Base-by-base conservation (phyloP, 2,797 vertebrate species). In the Choloepus didactylus region DNA sequence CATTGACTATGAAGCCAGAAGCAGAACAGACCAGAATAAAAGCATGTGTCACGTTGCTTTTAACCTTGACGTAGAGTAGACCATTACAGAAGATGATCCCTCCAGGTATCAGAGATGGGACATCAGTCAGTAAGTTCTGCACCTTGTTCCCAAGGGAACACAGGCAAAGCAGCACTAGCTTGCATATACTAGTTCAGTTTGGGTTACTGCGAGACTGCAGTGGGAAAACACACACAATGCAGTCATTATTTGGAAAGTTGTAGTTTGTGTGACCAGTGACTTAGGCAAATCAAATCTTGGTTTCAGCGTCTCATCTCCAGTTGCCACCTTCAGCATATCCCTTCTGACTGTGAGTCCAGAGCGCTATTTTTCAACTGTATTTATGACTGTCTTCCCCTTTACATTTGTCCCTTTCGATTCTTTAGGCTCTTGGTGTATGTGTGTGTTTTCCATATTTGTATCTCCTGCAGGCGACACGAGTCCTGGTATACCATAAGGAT, bases 261-360 rank as follows among this genome's bases (percentile, higher is more conserved):
- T 41, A 80, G 21, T 87, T 73, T 85, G 25, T 87, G n/a, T 93
- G 87, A 93, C 16, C 25, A 81, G 44, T 56, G 49, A 91, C 29
- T 56, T 81, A 87, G 89, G 51, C 60, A 46, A 84, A 87, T 83
- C 56, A 73, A 77, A 87, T 60, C 18, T 79, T 81, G 16, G 66
- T 84, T 90, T 89, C 16, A 51, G 54, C 9, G 59, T 83, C 77
- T 38, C 49, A 9, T 23, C 31, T 89, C n/a, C 70, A 64, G 46
- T 95, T 94, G 91, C 69, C 72, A 9, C 51, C 80, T 84, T 83
- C n/a, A 91, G 41, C 46, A 41, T 67, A n/a, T 67, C 15, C n/a
- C 79, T 82, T 85, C 19, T 38, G 49, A 41, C 29, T 18, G 60
- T 66, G 9, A 21, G 46, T 46, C 89, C 7, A 44, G 51, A 73